Evolutionary conservation across 1,140 invertebrate genomes (phyloP), one percentile per base, ranked within the genome.

Genomic region (Apis dorsata): DNA sequence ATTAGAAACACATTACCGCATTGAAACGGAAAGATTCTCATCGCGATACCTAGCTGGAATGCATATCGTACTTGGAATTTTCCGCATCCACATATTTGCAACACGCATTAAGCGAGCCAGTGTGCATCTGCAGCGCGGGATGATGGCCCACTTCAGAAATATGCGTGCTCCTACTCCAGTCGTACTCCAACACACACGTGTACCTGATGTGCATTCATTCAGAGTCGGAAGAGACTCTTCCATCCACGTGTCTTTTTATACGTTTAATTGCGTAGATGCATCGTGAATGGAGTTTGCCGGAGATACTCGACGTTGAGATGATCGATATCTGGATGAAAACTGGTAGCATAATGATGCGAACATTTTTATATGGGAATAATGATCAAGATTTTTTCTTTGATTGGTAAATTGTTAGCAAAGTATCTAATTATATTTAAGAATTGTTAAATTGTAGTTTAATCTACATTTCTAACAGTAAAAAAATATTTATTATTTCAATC

Each of bases 221-320:
- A 74, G 73, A 49, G 55, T 78, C 66, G 65, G 51, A 57, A 70
- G 75, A 66, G 21, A 76, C 57, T 88, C 76, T 85, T 81, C 81
- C 49, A 24, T 53, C 57, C 75, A 84, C 77, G 77, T 86, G 65
- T 28, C 72, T 74, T 81, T 80, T 70, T 60, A 28, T 66, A 65
- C 77, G 78, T 86, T 86, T 84, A 79, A 87, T 75, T 85, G 85
- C 82, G 84, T 87, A 87, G 87, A 88, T 85, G 82, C 49, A 73
- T 75, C 44, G 80, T 60, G 65, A 77, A 85, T 76, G 81, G 59
- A 62, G 69, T 53, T 7, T 51, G 80, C 59, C 24, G 60, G 55
- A 68, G 82, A 68, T 59, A 51, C 81, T 76, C 60, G 24, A 57
- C 73, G 34, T 15, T 13, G 66, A 75, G 57, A 51, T 60, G 62